A percentile compares a stretch with the other conserved stretches of the same genome.
These are phyloP conservation scores for Athalia circularis DNA, from an alignment of 2,888 invertebrate species.

Conservation along the genomic window DNA sequence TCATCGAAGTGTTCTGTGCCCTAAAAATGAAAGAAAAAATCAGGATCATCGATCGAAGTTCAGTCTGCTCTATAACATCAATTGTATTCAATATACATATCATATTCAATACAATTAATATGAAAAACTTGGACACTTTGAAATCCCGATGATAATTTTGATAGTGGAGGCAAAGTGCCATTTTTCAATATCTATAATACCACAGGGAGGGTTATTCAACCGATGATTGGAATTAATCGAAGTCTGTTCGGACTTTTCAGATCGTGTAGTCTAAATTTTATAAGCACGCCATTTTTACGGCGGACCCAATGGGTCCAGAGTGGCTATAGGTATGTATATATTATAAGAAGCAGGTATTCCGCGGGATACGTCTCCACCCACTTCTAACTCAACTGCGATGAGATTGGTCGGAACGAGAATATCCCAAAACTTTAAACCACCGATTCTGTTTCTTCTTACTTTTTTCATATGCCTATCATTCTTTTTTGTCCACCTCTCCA, in stretches of 20 bases:
- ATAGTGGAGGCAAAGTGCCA: too few species aligned
- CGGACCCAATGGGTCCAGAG: background rate
- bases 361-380: slow-evolving; percentile 20
- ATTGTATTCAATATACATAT: too few species aligned
- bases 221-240: too few species aligned
- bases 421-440: background rate
- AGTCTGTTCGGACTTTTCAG: background rate
- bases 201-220: too few species aligned
- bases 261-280: background rate
- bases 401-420: slow-evolving; percentile 11
- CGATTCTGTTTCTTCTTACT: background rate
- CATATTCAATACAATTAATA: too few species aligned
- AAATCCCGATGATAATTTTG: too few species aligned
- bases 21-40: too few species aligned
- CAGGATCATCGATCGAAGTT: too few species aligned
- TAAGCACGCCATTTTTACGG: slow-evolving; percentile 11
- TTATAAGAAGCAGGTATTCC: background rate
- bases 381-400: slow-evolving; percentile 18
- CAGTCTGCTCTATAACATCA: too few species aligned
- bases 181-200: too few species aligned
- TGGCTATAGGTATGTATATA: background rate
- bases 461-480: background rate
- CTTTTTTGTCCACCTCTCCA: background rate
- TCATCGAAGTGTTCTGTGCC: too few species aligned
- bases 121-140: too few species aligned